Base-by-base conservation (phyloP, 2,113 vertebrate species). In the Symphodus melops region DNA sequence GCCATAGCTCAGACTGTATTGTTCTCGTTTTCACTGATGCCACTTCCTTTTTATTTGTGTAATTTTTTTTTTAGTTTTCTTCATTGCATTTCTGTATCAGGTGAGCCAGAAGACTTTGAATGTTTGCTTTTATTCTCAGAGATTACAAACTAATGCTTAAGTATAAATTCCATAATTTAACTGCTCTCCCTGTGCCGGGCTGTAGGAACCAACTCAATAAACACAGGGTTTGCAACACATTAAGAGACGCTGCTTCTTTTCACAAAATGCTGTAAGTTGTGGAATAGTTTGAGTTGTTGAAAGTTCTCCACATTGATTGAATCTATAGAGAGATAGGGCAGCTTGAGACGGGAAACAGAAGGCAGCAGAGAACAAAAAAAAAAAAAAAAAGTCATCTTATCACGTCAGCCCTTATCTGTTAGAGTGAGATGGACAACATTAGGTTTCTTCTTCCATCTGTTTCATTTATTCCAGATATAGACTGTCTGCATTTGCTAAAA, bases 201-300 rank as follows among this genome's bases (percentile, higher is more conserved):
- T 72, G 71, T 41, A 42, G 72, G 19, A 13, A 16, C 1, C 23
- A 46, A 77, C 88, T 86, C 84, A 72, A 86, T 84, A 81, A n/a
- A 52, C 14, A 19, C 5, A 28, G 49, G 68, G 39, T 81, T 82
- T 54, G 33, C 11, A 61, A 61, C 60, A 75, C 57, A 61, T 79
- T 39, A 62, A 42, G 5, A 61, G 58, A 33, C 17, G 64, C 46
- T 39, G 52, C 48, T 13, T 56, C 6, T 72, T 79, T 19, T 20
- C 53, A 41, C 36, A 33, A 69, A 66, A 75, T 46, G 59, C 41
- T 23, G 16, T 3, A 13, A 58, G 46, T 62, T 46, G 41, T 19
- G 64, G 59, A 74, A 74, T 0, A 2, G n/a, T 60, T n/a, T 68
- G 61, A 66, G 46, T 44, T 70, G 46, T 25, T 51, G 37, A 39